phyloP scores from a whole-genome alignment of 2,797 vertebrate species.

The Gymnoscopelus microlampas region DNA sequence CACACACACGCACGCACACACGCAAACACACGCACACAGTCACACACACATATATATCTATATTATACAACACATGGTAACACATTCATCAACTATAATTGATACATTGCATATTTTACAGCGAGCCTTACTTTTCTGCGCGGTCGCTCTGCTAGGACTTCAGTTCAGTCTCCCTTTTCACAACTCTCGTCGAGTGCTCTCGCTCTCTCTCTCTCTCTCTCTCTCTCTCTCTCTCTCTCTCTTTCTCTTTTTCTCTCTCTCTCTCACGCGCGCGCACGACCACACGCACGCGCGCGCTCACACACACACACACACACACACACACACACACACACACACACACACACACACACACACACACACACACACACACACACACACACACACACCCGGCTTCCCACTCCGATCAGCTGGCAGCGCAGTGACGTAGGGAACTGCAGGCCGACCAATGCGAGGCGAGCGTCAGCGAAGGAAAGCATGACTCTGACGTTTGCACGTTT shows the following conservation, averaged over 20 bases:
- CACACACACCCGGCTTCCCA: constrained; percentile 82
- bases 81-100: background rate
- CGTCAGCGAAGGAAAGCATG: constrained; percentile 66
- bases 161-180: constrained; percentile 69
- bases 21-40: background rate
- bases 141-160: constrained; percentile 63
- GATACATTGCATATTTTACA: background rate
- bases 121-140: constrained; percentile 36
- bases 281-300: constrained; percentile 12
- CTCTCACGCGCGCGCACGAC: constrained; percentile 30
- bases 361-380: constrained; percentile 37
- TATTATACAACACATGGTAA: background rate
- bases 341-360: constrained; percentile 29
- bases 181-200: constrained; percentile 61
- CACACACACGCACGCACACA: background rate
- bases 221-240: constrained; percentile 4
- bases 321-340: constrained; percentile 42
- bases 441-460: constrained; percentile 61
- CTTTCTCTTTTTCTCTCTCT: constrained; percentile 21
- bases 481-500: constrained; percentile 65
- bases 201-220: background rate
- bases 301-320: constrained; percentile 36
- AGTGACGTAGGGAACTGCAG: constrained; percentile 82
- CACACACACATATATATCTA: too few relatives aligned
- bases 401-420: constrained; percentile 94